Base-by-base conservation (phyloP, 1,140 invertebrate species). In the Tenebrio molitor region DNA sequence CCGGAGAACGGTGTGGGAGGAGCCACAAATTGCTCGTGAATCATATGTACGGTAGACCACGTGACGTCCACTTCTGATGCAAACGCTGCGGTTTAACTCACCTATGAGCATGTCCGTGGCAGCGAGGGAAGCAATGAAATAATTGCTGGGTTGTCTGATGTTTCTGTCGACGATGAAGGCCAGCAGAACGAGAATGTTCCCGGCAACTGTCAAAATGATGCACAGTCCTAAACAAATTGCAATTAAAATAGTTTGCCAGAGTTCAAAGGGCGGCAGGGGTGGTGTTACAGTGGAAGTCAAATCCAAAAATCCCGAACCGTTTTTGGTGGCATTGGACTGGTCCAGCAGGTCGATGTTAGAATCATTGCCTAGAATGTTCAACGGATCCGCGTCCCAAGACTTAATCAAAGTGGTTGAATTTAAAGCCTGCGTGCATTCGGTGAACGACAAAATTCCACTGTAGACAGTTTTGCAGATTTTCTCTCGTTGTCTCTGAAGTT, bases 31-130 rank as follows among this genome's bases (percentile, higher is more conserved):
- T n/a, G n/a, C n/a, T n/a, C n/a, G n/a, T n/a, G n/a, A n/a, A n/a
- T n/a, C n/a, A n/a, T n/a, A n/a, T n/a, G n/a, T n/a, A n/a, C n/a
- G n/a, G n/a, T n/a, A n/a, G n/a, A n/a, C n/a, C n/a, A n/a, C n/a
- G n/a, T n/a, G n/a, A n/a, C n/a, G n/a, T n/a, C n/a, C n/a, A n/a
- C n/a, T n/a, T n/a, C n/a, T n/a, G n/a, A n/a, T n/a, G n/a, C n/a
- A n/a, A n/a, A n/a, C n/a, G n/a, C n/a, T n/a, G n/a, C n/a, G n/a
- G n/a, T n/a, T n/a, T 64, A 8, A 14, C 16, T 89, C 84, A 90
- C 98, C 98, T 84, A 99, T 99, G 69, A 99, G 89, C 85, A 99
- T 91, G 86, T 99, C 98, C 7, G 97, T 99, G 23, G 97, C 95
- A 16, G 98, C 98, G 39, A 99, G 87, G 0, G 97, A 99, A 1